Base-by-base conservation (phyloP, 2,888 invertebrate genomes). In the Sabatieria punctata region DNA sequence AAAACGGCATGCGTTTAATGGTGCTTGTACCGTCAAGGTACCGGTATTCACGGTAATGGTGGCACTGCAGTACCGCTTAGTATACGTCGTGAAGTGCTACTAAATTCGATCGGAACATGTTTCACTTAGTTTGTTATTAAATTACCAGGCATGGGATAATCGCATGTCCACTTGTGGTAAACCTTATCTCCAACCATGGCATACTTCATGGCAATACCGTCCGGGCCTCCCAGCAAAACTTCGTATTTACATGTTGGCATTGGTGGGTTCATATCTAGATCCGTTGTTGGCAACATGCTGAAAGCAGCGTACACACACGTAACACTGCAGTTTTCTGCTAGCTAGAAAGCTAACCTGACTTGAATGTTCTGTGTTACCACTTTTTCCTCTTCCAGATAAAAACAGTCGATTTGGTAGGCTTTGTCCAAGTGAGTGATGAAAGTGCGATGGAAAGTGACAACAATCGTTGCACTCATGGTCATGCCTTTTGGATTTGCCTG, bases 241-340 rank as follows among this genome's bases (percentile, higher is more conserved):
- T 39, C 18, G 43, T 48, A 48, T 13, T 22, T 25, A 26, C 48
- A 48, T 4, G 4, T 18, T 4, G 48, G 48, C 44, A 48, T 30
- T 4, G 48, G 58, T 55, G 51, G 53, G 55, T 38, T n/a, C 8
- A 38, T 38, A 38, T n/a, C 38, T 8, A 38, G 11, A 13, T 33
- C 33, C 33, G 33, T 33, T 33, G 33, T 33, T 2, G 43, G 26
- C 13, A 47, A 8, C 19, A 11, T 18, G 19, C 43, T 47, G 42
- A 3, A 46, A 33, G n/a, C n/a, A 33, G 15, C 30, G 30, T 30
- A 30, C 30, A 30, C 15, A 11, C 8, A 11, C 8, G 30, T 30
- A 15, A 30, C 30, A 30, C 8, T 30, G 15, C 30, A 30, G 8
- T 11, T 11, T 30, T 30, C 8, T 30, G 30, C 30, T n/a, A n/a